A percentile compares a stretch with the other conserved stretches of the same genome.
Conservation (phyloP, 2,888 invertebrate species). For the Chrysodeixis includens region DNA sequence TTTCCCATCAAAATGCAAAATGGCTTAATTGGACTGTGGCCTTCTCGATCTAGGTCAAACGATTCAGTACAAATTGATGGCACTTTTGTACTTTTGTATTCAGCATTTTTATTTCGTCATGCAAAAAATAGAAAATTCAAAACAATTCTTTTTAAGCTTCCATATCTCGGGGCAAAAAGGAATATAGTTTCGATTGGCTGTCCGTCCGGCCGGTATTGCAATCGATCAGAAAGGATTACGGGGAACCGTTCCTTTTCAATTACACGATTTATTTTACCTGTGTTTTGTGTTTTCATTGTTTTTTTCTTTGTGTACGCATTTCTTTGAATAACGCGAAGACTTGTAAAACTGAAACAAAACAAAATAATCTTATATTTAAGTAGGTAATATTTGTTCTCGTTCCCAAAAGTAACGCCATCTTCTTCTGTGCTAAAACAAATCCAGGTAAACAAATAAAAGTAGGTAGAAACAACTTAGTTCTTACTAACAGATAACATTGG, state of each 20-base stretch:
- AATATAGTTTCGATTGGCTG: constrained; percentile 37
- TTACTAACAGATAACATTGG: background rate
- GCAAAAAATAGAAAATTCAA: constrained; percentile 39
- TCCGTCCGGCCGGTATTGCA: constrained; percentile 25
- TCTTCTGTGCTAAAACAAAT: too few relatives aligned
- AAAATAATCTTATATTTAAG: too few relatives aligned
- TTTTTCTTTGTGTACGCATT: background rate
- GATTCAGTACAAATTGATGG: constrained; percentile 85
- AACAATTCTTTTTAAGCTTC: constrained; percentile 30
- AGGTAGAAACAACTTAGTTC: background rate
- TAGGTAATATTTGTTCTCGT: too few relatives aligned
- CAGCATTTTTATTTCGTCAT: constrained; percentile 66
- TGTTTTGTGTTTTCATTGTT: constrained; percentile 6
- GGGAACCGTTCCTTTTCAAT: constrained; percentile 18
- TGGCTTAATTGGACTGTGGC: constrained; percentile 88
- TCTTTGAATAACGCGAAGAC: background rate
- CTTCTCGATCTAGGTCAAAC: constrained; percentile 85
- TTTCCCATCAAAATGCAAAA: constrained; percentile 89
- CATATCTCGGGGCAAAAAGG: constrained; percentile 26
- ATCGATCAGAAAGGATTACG: constrained; percentile 34
- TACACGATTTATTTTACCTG: constrained; percentile 10
- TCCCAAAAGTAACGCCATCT: too few relatives aligned
- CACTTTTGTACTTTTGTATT: constrained; percentile 79
- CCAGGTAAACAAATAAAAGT: background rate
- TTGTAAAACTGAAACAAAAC: too few relatives aligned